Evolutionary conservation across 2,888 invertebrate species (phyloP).

Genomic region (Ormyrus labotus): DNA sequence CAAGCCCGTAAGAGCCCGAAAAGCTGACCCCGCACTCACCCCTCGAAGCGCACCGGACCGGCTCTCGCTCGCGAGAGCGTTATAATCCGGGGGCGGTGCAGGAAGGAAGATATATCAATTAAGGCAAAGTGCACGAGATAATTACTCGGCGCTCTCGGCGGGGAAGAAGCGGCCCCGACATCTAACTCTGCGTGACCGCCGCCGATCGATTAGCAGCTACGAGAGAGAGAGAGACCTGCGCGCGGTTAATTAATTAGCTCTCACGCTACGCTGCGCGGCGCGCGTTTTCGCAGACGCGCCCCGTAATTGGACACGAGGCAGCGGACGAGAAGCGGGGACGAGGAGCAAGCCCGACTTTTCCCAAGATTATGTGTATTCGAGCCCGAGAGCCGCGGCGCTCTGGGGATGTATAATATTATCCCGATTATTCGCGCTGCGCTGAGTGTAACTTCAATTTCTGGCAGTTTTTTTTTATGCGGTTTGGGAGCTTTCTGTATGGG

Average conservation of each 20-base stretch:
- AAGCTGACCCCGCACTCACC: not conserved
- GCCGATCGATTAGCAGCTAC: constrained; percentile 51
- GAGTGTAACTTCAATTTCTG: not conserved
- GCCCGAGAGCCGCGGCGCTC: not conserved
- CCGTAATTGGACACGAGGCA: constrained; percentile 4
- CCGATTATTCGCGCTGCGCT: not conserved
- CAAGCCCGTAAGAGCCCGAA: not conserved
- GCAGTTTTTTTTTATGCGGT: not conserved
- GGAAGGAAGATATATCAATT: not conserved
- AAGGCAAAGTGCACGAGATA: constrained; percentile 12
- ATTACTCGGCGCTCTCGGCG: not conserved
- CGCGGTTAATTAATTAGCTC: constrained; percentile 58
- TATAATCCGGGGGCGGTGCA: too few relatives aligned
- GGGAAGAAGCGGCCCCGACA: not conserved
- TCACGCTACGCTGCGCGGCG: constrained; percentile 42
- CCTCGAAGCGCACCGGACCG: not conserved
- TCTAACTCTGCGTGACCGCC: constrained; percentile 47
- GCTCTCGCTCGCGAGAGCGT: too few relatives aligned
- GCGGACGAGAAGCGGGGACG: not conserved
- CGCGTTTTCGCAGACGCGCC: not conserved
- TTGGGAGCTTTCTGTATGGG: not conserved
- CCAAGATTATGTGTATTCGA: not conserved
- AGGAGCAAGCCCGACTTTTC: not conserved
- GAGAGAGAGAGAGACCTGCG: too few relatives aligned
- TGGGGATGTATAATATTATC: not conserved